Evolutionary conservation across 2,113 vertebrate genomes (phyloP).

Genomic region (Macquaria ambigua): DNA sequence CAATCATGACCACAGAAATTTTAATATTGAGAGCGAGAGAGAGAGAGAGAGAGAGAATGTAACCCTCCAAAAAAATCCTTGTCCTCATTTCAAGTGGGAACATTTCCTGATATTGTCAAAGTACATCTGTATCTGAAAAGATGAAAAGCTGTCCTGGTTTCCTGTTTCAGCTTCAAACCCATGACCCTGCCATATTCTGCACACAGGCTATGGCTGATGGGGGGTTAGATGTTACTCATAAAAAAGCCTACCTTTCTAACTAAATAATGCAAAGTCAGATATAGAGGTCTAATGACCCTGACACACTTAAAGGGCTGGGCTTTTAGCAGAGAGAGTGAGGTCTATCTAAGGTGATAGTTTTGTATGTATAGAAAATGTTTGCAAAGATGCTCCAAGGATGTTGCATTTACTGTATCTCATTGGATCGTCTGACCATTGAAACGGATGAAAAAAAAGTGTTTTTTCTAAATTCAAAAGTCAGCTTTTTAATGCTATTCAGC

Average conservation of each 20-base stretch:
- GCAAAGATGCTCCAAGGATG: not conserved
- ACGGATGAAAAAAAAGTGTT: not conserved
- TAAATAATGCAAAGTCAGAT: conserved; percentile 56
- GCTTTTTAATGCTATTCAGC: not conserved
- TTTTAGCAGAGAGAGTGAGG: conserved; percentile 19
- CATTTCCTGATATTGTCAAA: conserved; percentile 23
- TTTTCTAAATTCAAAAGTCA: not conserved
- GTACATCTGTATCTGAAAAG: conserved; percentile 11
- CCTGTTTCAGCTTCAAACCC: conserved; percentile 23
- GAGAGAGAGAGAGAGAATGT: too few relatives aligned
- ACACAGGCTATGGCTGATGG: conserved; percentile 21
- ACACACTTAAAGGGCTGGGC: conserved; percentile 19
- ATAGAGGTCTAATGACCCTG: conserved; percentile 13
- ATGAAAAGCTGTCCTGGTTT: conserved; percentile 36
- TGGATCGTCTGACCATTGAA: not conserved
- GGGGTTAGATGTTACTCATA: conserved; percentile 9
- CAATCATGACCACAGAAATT: not conserved
- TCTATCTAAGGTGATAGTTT: not conserved
- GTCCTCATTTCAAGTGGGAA: conserved; percentile 19
- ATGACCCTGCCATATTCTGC: conserved; percentile 17
- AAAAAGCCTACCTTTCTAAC: conserved; percentile 16
- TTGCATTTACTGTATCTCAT: not conserved
- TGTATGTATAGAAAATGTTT: conserved; percentile 6
- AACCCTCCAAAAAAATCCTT: not conserved
- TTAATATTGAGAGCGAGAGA: not conserved